Conservation (phyloP, 2,113 vertebrate genomes). For the Syrmaticus mikado region DNA sequence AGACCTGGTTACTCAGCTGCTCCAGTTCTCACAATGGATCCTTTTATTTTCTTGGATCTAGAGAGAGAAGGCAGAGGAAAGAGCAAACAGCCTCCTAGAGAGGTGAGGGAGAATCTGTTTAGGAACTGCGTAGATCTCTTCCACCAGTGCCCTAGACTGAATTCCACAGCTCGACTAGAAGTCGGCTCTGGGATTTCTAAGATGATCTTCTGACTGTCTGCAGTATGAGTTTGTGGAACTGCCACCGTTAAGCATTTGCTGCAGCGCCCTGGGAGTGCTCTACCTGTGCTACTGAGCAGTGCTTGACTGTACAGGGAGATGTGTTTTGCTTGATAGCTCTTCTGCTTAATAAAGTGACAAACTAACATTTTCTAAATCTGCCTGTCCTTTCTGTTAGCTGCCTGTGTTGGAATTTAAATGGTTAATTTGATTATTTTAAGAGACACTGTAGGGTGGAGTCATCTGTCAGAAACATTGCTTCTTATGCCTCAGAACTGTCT, state of each 20-base stretch:
- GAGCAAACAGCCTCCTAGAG: background rate
- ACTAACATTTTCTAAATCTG: background rate
- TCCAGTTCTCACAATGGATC: background rate
- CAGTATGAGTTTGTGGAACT: background rate
- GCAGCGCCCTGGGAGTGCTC: background rate
- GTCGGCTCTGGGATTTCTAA: background rate
- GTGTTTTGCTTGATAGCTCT: background rate
- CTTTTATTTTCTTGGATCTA: background rate
- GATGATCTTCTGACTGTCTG: background rate
- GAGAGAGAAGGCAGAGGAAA: background rate
- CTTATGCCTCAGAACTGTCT: conserved; percentile 10
- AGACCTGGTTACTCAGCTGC: background rate
- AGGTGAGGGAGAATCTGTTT: background rate
- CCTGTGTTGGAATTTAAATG: background rate
- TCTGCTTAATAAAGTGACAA: background rate
- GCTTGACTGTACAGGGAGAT: background rate
- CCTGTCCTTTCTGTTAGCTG: background rate
- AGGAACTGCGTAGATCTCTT: background rate
- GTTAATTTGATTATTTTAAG: conserved; percentile 41
- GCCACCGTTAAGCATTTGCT: background rate
- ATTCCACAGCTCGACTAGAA: background rate
- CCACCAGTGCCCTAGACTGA: background rate
- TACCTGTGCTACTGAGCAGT: background rate
- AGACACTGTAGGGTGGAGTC: conserved; percentile 39
- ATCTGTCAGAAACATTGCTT: conserved; percentile 17